Evolutionary conservation across 1,140 invertebrate species (phyloP), one percentile per base, ranked within the genome.

Genomic region (Riptortus pedestris): DNA sequence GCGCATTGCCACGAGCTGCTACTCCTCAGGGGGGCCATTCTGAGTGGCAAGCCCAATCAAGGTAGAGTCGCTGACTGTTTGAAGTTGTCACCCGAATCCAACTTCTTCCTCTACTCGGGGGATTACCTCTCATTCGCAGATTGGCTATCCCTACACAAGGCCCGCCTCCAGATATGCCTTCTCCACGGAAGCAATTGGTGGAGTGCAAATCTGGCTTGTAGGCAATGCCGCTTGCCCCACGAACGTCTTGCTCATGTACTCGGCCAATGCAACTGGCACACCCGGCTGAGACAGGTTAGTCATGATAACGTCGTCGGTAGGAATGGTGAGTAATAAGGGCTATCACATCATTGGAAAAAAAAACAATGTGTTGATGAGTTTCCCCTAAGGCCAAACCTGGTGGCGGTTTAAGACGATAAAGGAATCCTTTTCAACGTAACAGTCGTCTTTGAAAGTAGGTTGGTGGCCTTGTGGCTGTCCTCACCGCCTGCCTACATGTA

Each of bases 341-440:
- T 38, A 38, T 14, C 31, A 14, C 14, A 14, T 60, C 28, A 9
- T 26, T 4, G 9, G 9, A 33, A 60, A n/a, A n/a, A 28, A 20
- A 60, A 60, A 14, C 58, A 60, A 60, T 3, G 52, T 26, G 68
- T 18, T 0, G 66, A 70, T 20, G 31, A 62, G 0, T 66, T 28
- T 5, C 33, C 58, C 9, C 63, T 71, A 4, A 57, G 68, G 12
- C 72, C 72, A 11, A 73, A 74, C 67, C 64, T 74, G 0, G 69
- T 74, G 12, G 57, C 74, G 7, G 31, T 38, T 14, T 7, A 38
- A 14, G 31, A 38, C 31, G 31, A 38, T 38, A 5, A 38, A 7
- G 31, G 5, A 14, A 7, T 7, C 31, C 5, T 38, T 14, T 38
- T 7, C 31, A 14, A 38, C 31, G 31, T 38, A 14, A 38, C 31